Conservation (phyloP, 1,140 invertebrate genomes). For the Philotrypesis tridentata region DNA sequence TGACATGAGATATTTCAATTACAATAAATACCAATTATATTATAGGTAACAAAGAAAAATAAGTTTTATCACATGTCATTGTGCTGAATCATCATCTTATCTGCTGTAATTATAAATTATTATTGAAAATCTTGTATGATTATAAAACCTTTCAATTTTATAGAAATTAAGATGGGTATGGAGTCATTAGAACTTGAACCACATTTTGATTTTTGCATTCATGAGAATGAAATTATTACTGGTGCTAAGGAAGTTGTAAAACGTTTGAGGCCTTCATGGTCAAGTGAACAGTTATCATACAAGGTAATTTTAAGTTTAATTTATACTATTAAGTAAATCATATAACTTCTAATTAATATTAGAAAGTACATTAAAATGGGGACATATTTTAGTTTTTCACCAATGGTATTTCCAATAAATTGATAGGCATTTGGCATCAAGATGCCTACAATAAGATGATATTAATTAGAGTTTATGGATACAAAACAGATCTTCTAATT, state of each 20-base stretch:
- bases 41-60: no score
- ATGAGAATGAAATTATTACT: conserved; percentile 73
- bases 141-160: not conserved
- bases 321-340: conserved; percentile 20
- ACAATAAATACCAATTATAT: no score
- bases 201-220: conserved; percentile 71
- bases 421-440: conserved; percentile 83
- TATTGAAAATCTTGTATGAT: not conserved
- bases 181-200: conserved; percentile 53
- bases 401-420: conserved; percentile 96
- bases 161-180: conserved; percentile 42
- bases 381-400: conserved; percentile 85
- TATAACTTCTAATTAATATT: not conserved
- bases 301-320: conserved; percentile 69
- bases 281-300: conserved; percentile 70
- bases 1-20: no score
- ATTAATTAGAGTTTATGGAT: conserved; percentile 92
- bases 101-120: not conserved
- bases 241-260: conserved; percentile 74
- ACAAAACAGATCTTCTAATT: conserved; percentile 94
- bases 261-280: conserved; percentile 75
- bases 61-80: no score
- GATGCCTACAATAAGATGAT: conserved; percentile 81
- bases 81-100: no score
- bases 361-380: not conserved